These are phyloP conservation scores for Pseudotriccus pelzelni DNA, from an alignment of 2,797 vertebrate species.

Conservation along the genomic window DNA sequence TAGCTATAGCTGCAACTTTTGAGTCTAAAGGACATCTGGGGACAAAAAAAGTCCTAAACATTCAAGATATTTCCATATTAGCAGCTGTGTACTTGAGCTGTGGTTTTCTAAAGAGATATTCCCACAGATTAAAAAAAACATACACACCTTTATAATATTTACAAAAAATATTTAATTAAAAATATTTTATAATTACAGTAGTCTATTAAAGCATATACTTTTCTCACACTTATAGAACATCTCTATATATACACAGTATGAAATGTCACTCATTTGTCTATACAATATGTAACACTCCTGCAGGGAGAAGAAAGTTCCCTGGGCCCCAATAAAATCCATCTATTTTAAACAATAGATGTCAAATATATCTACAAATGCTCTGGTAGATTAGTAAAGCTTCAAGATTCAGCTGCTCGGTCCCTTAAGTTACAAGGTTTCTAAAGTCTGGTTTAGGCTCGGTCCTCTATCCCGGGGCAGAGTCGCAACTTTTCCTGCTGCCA, in stretches of 20 bases:
- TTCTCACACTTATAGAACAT: conserved; percentile 99
- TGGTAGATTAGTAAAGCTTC: conserved; percentile 95
- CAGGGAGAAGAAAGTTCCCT: conserved; percentile 86
- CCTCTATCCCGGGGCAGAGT: conserved; percentile 68
- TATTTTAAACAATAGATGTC: conserved; percentile 99
- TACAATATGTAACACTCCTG: conserved; percentile 96
- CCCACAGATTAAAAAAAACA: conserved; percentile 79
- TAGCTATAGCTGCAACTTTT: conserved; percentile 66
- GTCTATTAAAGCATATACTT: conserved; percentile 98
- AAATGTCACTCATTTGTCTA: conserved; percentile 92
- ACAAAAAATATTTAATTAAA: conserved; percentile 99
- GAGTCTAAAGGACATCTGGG: conserved; percentile 52
- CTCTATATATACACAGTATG: conserved; percentile 95
- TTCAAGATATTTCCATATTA: conserved; percentile 64
- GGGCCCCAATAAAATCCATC: conserved; percentile 90
- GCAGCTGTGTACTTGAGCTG: conserved; percentile 68
- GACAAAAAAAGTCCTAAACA: conserved; percentile 56
- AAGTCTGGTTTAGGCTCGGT: conserved; percentile 60
- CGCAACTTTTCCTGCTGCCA: conserved; percentile 62
- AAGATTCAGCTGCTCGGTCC: conserved; percentile 83
- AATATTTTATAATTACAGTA: conserved; percentile 99
- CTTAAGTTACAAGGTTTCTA: conserved; percentile 71
- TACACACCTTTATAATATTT: conserved; percentile 90
- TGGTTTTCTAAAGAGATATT: conserved; percentile 70
- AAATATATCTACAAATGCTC: conserved; percentile 89